A percentile compares a stretch with the other conserved stretches of the same genome.
Conservation (phyloP, 2,888 invertebrate genomes). For the Pyrrhia umbra region DNA sequence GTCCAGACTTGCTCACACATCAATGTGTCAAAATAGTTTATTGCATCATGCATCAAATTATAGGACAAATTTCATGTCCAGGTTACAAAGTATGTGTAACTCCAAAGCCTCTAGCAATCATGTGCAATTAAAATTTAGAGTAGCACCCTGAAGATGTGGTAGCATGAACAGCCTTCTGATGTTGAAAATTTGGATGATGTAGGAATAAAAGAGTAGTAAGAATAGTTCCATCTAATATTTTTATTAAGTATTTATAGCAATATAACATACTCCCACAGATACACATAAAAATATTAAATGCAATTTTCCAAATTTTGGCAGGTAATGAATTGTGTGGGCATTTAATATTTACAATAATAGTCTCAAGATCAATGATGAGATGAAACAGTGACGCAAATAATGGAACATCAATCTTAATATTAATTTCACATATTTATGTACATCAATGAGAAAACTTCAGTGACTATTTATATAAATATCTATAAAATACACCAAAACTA, state of each 20-base stretch:
- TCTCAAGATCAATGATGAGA: constrained; percentile 67
- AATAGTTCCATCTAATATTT: constrained; percentile 86
- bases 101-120: no score
- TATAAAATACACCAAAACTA: constrained; percentile 79
- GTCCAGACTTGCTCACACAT: no score
- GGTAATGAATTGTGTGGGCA: constrained; percentile 81
- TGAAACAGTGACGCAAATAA: constrained; percentile 69
- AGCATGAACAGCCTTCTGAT: no score
- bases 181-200: neutral
- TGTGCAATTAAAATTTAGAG: neutral
- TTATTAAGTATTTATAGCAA: constrained; percentile 85
- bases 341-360: constrained; percentile 82
- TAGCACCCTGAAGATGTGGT: no score
- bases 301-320: constrained; percentile 79
- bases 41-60: no score
- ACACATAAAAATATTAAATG: constrained; percentile 90
- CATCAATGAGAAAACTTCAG: constrained; percentile 74
- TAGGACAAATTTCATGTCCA: no score
- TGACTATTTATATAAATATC: constrained; percentile 74
- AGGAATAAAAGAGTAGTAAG: constrained; percentile 62
- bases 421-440: constrained; percentile 73
- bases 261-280: constrained; percentile 70
- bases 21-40: no score
- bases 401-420: constrained; percentile 75
- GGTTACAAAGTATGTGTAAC: no score